Percentiles rank a stretch among this genome's conserved stretches.
Conservation (phyloP, 2,888 invertebrate genomes). For the Prenolepis imparis region DNA sequence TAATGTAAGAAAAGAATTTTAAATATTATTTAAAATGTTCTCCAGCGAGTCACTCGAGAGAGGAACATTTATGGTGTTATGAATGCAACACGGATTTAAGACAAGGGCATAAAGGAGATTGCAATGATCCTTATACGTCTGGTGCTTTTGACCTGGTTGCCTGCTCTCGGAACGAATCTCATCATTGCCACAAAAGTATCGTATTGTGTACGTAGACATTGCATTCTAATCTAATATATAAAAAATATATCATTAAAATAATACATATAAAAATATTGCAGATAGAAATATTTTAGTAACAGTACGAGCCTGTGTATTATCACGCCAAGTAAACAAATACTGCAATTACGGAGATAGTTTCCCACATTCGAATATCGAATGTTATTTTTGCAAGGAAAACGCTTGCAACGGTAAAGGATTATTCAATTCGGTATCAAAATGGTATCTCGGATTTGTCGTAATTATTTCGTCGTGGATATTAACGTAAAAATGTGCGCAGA, state of each 20-base stretch:
- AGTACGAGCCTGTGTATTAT: slow-evolving; percentile 78
- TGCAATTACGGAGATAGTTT: slow-evolving; percentile 73
- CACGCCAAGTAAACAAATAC: slow-evolving; percentile 72
- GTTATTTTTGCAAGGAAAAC: slow-evolving; percentile 78
- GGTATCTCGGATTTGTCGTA: slow-evolving; percentile 10
- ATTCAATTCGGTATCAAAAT: slow-evolving; percentile 18
- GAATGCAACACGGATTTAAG: slow-evolving; percentile 77
- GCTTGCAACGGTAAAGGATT: slow-evolving; percentile 75
- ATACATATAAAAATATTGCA: slow-evolving; percentile 53
- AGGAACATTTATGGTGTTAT: slow-evolving; percentile 77
- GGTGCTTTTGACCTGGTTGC: slow-evolving; percentile 69
- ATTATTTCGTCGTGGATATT: slow-evolving; percentile 13
- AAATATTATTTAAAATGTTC: slow-evolving; percentile 1
- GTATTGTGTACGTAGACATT: slow-evolving; percentile 75
- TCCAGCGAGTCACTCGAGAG: slow-evolving; percentile 49
- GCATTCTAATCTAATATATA: neutral
- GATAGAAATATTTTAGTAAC: slow-evolving; percentile 78
- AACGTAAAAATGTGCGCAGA: neutral
- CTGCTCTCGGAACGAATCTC: slow-evolving; percentile 76
- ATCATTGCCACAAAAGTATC: slow-evolving; percentile 78
- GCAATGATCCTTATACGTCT: slow-evolving; percentile 79
- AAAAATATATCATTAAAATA: neutral
- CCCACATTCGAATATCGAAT: slow-evolving; percentile 76
- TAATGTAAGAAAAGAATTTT: neutral
- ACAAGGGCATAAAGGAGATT: slow-evolving; percentile 70